Conservation (phyloP, 2,113 vertebrate genomes). For the Calyptommatus sinebrachiatus region DNA sequence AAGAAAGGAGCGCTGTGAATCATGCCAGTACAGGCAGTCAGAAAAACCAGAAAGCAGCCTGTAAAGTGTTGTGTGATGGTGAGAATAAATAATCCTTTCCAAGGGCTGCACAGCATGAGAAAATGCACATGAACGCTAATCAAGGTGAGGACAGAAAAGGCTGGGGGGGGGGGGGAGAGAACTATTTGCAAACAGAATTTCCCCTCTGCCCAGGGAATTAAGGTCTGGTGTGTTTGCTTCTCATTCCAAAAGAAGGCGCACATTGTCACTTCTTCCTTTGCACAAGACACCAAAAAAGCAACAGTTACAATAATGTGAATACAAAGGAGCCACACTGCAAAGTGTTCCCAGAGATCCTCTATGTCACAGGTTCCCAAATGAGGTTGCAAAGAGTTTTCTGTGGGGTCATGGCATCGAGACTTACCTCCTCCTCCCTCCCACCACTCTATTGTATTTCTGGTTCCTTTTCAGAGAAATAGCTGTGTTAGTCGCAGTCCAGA, state of each 20-base stretch:
- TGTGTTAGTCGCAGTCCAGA: too few species aligned
- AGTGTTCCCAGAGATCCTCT: too few species aligned
- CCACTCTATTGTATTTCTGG: too few species aligned
- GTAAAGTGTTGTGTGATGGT: background rate
- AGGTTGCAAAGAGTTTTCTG: too few species aligned
- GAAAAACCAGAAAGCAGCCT: background rate
- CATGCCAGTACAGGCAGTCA: slow-evolving; percentile 18
- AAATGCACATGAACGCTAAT: background rate
- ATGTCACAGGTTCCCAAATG: too few species aligned
- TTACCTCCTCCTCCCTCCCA: too few species aligned
- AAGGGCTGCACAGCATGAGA: background rate
- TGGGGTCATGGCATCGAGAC: too few species aligned
- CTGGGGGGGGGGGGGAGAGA: background rate
- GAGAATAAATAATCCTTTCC: background rate
- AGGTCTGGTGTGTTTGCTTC: too few species aligned
- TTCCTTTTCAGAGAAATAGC: too few species aligned
- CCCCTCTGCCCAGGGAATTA: background rate
- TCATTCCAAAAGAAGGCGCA: background rate
- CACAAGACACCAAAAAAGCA: background rate
- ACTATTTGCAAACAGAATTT: background rate
- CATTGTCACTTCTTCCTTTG: background rate
- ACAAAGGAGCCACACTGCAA: too few species aligned
- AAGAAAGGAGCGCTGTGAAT: slow-evolving; percentile 45
- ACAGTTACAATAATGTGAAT: background rate
- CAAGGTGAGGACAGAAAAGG: background rate